phyloP scores from a whole-genome alignment of 2,888 invertebrate species.

The Harpagoxenus sublaevis region DNA sequence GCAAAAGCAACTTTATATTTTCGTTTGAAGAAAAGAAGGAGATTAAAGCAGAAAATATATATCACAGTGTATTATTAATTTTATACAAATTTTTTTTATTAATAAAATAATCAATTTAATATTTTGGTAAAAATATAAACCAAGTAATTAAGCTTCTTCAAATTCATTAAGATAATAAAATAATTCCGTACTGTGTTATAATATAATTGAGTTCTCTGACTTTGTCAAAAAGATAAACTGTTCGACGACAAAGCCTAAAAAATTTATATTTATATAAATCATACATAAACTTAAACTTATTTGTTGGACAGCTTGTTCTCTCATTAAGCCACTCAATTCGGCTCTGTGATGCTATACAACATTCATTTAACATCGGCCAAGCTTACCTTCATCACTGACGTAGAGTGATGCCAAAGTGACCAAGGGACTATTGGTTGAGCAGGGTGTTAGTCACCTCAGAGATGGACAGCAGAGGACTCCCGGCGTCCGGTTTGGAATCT shows the following conservation, averaged over 20 bases:
- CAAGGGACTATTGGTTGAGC: conserved; percentile 88
- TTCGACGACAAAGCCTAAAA: background rate
- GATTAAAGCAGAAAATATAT: too few relatives aligned
- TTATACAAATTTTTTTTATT: background rate
- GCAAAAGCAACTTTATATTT: too few relatives aligned
- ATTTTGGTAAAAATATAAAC: background rate
- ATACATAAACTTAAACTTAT: background rate
- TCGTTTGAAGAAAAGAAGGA: too few relatives aligned
- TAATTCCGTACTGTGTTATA: background rate
- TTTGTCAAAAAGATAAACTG: background rate
- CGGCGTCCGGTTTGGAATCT: conserved; percentile 87
- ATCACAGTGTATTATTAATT: background rate
- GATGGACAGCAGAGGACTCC: conserved; percentile 92
- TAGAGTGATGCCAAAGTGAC: conserved; percentile 74
- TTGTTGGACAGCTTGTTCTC: background rate
- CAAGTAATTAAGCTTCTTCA: background rate
- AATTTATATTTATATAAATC: background rate
- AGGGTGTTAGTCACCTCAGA: conserved; percentile 93
- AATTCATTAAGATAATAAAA: background rate
- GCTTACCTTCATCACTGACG: conserved; percentile 74
- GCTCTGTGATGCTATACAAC: background rate
- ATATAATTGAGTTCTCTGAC: background rate
- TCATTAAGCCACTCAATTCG: background rate
- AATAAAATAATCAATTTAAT: background rate
- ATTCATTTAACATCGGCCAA: background rate